Evolutionary conservation across 1,140 invertebrate species (phyloP), one percentile per base, ranked within the genome.

Genomic region (Drosophila seguyi): DNA sequence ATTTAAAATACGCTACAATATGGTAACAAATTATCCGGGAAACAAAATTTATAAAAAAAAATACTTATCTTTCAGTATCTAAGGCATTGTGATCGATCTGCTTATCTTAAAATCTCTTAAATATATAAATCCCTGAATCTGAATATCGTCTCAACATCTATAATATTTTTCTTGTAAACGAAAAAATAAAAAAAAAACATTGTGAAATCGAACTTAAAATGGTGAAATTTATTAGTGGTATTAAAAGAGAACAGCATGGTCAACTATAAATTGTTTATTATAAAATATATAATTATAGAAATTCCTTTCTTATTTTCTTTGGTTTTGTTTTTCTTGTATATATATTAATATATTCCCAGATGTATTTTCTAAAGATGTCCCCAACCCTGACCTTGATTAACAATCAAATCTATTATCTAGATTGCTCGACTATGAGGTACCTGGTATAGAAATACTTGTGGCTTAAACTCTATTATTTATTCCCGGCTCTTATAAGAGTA

Each of bases 1-100:
- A 31, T 22, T 0, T 14, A 14, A 44, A 14, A 22, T 45, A 45
- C 1, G 6, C 0, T 13, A 16, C 3, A 16, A 25, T 25, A 3
- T 25, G 0, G 2, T 16, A 16, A 2, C 14, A 0, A 6, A 14
- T 45, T 25, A 2, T 38, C 6, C 0, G 1, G 8, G n/a, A n/a
- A 39, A 3, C 3, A 3, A 7, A n/a, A 38, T 16, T 3, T 4
- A 8, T 3, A 3, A 3, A 18, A 14, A 45, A 14, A 45, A 22
- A 14, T 4, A n/a, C n/a, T n/a, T 11, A 36, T 3, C 3, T 45
- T 25, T 4, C 6, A 25, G 27, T 16, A 25, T 4, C 6, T 14
- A 47, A 47, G 4, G 7, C 16, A n/a, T 16, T 25, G 4, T 2
- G 1, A 0, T 8, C 3, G n/a, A n/a, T n/a, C n/a, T 25, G 14